Percentiles rank a stretch among this genome's conserved stretches.
Evolutionary conservation across 2,797 vertebrate species (phyloP).

Genomic region (Zalophus californianus): DNA sequence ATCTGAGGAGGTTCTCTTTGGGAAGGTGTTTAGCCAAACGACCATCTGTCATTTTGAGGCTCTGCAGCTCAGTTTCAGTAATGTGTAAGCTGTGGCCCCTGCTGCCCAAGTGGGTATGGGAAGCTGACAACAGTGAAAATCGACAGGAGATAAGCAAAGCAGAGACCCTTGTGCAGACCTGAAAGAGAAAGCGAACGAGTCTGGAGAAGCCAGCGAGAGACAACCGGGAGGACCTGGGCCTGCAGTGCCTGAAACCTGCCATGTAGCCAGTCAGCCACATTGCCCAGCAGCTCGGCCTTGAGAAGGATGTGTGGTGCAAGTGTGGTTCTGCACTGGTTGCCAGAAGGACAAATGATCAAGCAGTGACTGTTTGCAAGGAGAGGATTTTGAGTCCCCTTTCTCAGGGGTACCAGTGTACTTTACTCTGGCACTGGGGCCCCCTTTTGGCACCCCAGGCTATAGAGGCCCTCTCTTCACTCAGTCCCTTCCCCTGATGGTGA

Average conservation of each 20-base stretch:
- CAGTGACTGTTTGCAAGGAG: not conserved
- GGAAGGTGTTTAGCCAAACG: not conserved
- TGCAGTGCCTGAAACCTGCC: not conserved
- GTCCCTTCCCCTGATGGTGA: not conserved
- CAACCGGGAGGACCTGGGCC: not conserved
- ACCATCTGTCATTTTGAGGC: not conserved
- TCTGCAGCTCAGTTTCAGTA: not conserved
- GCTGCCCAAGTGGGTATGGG: not conserved
- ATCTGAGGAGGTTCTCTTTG: not conserved
- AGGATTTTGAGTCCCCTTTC: not conserved
- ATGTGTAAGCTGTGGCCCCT: not conserved
- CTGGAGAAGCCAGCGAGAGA: not conserved
- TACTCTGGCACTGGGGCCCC: not conserved
- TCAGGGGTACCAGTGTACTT: not conserved
- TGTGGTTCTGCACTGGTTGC: not conserved
- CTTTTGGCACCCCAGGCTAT: not conserved
- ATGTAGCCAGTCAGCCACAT: not conserved
- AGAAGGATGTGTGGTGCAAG: not conserved
- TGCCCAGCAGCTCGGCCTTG: not conserved
- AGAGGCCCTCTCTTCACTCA: not conserved
- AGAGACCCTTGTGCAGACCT: not conserved
- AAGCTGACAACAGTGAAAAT: not conserved
- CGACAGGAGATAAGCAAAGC: not conserved
- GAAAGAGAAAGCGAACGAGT: not conserved
- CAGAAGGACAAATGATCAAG: not conserved